phyloP scores from a whole-genome alignment of 2,797 vertebrate genomes.

The Cossypha polioptera region DNA sequence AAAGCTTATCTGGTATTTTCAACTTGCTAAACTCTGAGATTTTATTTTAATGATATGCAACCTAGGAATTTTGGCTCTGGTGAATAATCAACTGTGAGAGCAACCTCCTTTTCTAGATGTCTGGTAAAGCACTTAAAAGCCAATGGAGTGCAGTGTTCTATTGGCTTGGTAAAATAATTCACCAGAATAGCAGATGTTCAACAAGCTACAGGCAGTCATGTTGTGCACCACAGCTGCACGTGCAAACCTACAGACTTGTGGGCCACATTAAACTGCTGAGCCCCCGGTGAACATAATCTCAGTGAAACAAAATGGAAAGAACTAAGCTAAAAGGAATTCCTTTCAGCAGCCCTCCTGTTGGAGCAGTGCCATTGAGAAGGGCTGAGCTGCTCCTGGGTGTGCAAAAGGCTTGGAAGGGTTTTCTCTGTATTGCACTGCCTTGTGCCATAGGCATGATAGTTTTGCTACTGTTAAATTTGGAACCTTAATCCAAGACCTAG shows the following conservation, averaged over 20 bases:
- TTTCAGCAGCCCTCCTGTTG: neutral
- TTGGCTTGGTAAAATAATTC: neutral
- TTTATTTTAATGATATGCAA: neutral
- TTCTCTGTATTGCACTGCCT: neutral
- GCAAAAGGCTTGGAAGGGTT: neutral
- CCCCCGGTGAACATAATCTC: neutral
- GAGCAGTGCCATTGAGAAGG: neutral
- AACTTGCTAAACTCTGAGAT: neutral
- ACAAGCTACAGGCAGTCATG: neutral
- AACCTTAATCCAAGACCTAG: neutral
- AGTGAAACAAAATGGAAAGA: neutral
- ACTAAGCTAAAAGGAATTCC: neutral
- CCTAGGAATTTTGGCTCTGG: neutral
- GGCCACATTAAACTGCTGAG: neutral
- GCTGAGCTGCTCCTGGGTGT: neutral
- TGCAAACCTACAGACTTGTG: neutral
- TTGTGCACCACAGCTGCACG: neutral
- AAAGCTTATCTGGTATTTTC: conserved; percentile 17
- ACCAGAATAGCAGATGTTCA: neutral
- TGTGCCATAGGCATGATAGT: neutral
- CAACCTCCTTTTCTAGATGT: neutral
- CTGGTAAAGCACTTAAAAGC: neutral
- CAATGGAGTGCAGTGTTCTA: neutral
- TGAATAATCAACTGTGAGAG: neutral
- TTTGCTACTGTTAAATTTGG: neutral